These are phyloP conservation scores for Pachyramphus minor DNA, from an alignment of 2,113 vertebrate species.

Conservation along the genomic window DNA sequence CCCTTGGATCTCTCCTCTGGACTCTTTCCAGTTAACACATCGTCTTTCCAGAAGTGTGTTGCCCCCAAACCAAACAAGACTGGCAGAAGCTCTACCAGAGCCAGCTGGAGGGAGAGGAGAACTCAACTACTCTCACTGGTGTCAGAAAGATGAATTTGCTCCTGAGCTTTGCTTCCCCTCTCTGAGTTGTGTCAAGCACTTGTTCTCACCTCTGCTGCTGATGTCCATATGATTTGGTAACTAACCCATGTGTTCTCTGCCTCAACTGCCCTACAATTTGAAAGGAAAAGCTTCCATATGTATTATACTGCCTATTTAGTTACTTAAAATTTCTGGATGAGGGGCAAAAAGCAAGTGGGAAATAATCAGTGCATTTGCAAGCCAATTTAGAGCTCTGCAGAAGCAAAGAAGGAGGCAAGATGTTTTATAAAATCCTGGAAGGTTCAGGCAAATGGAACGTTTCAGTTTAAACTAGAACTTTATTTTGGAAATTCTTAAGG, in stretches of 20 bases:
- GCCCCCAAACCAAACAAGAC: background rate
- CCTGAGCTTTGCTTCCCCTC: background rate
- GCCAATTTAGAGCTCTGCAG: background rate
- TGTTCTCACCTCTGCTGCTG: background rate
- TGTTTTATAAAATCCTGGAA: constrained; percentile 1
- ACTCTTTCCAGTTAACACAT: background rate
- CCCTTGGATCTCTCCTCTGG: background rate
- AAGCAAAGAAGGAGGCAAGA: background rate
- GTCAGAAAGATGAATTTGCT: background rate
- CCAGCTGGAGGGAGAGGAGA: background rate
- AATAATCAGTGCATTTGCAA: background rate
- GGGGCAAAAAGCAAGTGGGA: background rate
- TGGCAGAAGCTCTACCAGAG: background rate
- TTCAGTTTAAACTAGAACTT: background rate
- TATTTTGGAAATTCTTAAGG: constrained; percentile 31
- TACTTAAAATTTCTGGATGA: background rate
- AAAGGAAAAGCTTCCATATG: background rate
- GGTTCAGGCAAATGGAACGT: background rate
- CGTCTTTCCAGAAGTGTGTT: background rate
- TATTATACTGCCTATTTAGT: background rate
- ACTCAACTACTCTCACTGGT: background rate
- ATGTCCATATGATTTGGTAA: constrained; percentile 28
- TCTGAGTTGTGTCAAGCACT: background rate
- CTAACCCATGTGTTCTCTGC: background rate
- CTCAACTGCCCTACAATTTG: background rate